A percentile compares a stretch with the other conserved stretches of the same genome.
phyloP scores from a whole-genome alignment of 1,140 invertebrate species.

The Steinernema feltiae region DNA sequence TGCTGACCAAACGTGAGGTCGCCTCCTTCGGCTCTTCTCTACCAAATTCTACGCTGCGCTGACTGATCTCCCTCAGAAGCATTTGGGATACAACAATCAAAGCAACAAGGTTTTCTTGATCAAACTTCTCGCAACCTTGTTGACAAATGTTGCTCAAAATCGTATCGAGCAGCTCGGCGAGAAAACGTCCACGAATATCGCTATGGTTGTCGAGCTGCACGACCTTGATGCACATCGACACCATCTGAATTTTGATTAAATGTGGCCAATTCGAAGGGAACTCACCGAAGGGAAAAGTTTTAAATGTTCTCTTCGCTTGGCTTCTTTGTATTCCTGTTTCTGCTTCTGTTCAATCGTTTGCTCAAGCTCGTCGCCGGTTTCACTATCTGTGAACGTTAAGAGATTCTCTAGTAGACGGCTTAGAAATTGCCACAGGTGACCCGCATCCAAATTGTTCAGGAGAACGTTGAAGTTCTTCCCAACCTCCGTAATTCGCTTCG shows the following conservation, averaged over 20 bases:
- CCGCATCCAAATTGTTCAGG: constrained; percentile 75
- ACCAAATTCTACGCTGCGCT: constrained; percentile 34
- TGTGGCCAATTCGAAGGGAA: not conserved
- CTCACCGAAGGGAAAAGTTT: constrained; percentile 40
- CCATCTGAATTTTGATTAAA: constrained; percentile 40
- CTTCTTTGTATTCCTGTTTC: constrained; percentile 11
- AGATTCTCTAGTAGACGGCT: constrained; percentile 68
- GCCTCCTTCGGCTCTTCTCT: not conserved
- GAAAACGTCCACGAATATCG: constrained; percentile 39
- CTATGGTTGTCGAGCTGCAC: constrained; percentile 43
- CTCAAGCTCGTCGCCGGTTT: not conserved
- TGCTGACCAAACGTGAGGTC: not conserved
- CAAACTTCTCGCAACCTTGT: constrained; percentile 34
- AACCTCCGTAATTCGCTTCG: constrained; percentile 58
- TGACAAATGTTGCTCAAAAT: constrained; percentile 26
- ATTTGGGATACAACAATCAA: constrained; percentile 36
- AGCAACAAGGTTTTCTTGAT: constrained; percentile 36
- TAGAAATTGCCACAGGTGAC: constrained; percentile 79
- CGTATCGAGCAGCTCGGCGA: constrained; percentile 40
- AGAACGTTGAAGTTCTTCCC: constrained; percentile 78
- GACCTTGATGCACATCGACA: constrained; percentile 46
- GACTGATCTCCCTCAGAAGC: constrained; percentile 40
- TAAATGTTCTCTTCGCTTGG: constrained; percentile 32
- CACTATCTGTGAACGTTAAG: constrained; percentile 48
- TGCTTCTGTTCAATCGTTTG: constrained; percentile 29